phyloP scores from a whole-genome alignment of 1,140 invertebrate species.

The Diplogasteroides magnus region DNA sequence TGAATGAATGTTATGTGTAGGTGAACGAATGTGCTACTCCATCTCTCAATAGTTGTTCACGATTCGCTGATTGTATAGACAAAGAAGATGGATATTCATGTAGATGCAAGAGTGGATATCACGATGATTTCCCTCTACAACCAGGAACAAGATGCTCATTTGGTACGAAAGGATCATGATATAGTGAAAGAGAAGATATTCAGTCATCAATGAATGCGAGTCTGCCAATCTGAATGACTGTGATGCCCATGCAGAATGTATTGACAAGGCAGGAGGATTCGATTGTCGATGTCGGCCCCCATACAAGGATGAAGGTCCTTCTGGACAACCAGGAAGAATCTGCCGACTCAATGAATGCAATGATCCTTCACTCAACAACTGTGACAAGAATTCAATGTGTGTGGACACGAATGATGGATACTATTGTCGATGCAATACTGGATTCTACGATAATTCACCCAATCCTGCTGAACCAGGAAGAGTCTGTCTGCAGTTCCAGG shows the following conservation, averaged over 20 bases:
- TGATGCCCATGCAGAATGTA: conserved; percentile 51
- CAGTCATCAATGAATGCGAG: conserved; percentile 44
- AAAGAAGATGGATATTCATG: conserved; percentile 35
- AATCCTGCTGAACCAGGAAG: conserved; percentile 45
- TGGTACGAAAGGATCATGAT: conserved; percentile 13
- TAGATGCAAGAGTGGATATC: conserved; percentile 31
- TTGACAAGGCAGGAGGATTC: conserved; percentile 50
- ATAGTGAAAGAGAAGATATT: conserved; percentile 1
- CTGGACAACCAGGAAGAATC: conserved; percentile 29
- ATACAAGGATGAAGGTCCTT: conserved; percentile 42
- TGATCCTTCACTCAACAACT: conserved; percentile 28
- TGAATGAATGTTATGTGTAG: conserved; percentile 5
- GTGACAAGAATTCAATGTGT: conserved; percentile 34
- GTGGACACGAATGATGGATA: conserved; percentile 35
- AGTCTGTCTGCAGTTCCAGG: conserved; percentile 38
- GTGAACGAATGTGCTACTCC: conserved; percentile 53
- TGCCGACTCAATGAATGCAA: conserved; percentile 40
- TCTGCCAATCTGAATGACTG: conserved; percentile 45
- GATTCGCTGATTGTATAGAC: conserved; percentile 53
- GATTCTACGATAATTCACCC: conserved; percentile 48
- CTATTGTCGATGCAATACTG: conserved; percentile 34
- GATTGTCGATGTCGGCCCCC: conserved; percentile 53
- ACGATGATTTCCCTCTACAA: conserved; percentile 36
- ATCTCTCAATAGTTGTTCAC: conserved; percentile 46
- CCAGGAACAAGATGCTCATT: conserved; percentile 37